These are phyloP conservation scores for Ptilonorhynchus violaceus DNA, from an alignment of 2,113 vertebrate genomes.

Conservation along the genomic window DNA sequence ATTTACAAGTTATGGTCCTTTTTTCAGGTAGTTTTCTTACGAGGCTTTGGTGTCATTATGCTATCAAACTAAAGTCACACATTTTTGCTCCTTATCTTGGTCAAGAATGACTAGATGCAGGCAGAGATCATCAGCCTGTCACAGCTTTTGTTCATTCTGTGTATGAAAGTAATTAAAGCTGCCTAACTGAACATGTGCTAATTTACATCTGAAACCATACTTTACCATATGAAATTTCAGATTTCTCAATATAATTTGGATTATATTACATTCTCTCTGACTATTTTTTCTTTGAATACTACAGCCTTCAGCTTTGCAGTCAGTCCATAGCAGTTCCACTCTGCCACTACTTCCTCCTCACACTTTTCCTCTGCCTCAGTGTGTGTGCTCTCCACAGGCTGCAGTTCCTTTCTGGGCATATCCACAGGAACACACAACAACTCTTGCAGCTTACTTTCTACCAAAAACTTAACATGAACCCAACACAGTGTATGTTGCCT, in stretches of 20 bases:
- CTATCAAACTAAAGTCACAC: not conserved
- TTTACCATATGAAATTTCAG: not conserved
- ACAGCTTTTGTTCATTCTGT: not conserved
- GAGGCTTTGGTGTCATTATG: not conserved
- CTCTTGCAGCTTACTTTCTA: not conserved
- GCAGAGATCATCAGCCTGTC: not conserved
- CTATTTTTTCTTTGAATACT: not conserved
- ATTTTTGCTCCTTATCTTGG: not conserved
- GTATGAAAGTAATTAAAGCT: not conserved
- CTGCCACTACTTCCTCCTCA: not conserved
- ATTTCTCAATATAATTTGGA: not conserved
- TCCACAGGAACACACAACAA: not conserved
- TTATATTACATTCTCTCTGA: not conserved
- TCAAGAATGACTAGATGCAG: not conserved
- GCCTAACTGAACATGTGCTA: not conserved
- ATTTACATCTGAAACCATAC: not conserved
- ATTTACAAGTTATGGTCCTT: not conserved
- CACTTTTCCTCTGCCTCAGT: not conserved
- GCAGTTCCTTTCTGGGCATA: not conserved
- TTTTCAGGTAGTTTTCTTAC: not conserved
- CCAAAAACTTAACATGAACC: not conserved
- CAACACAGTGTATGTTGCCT: rapidly evolving
- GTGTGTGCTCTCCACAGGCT: not conserved
- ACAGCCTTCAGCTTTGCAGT: not conserved
- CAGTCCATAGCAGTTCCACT: not conserved